Base-by-base conservation (phyloP, 35 echinoderm and acorn worm genomes). In the Ophioderma brevispina region DNA sequence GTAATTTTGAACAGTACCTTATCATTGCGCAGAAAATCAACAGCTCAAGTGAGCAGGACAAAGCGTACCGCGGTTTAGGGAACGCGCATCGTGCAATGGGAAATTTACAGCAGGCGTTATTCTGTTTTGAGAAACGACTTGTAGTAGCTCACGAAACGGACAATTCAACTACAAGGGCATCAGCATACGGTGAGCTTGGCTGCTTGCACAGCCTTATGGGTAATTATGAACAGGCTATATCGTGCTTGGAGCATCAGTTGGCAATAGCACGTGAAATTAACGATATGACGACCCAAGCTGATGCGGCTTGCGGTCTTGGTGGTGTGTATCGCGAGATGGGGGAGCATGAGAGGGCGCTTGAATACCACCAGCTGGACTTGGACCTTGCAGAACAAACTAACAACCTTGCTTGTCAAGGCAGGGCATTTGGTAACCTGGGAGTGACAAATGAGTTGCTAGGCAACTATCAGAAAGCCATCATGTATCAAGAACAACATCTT, bases 181-280 rank as follows among this genome's bases (percentile, higher is more conserved):
- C 94, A 46, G 97, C 97, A 19, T 99, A 99, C 64, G 97, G 97
- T 30, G 97, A 99, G 75, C 94, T 99, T 56, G 97, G 97, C 31
- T 95, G 90, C 55, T 84, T 99, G 23, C 97, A 99, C 49, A 99
- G 97, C 35, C 86, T 95, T 43, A 95, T 99, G 93, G 97, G 97
- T 1, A 99, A 99, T 80, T 99, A 95, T 95, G 97, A 99, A 39
- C 97, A 99, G 82, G 93, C 97, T 31, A 92, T 99, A 78, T 99
- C 97, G 1, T 99, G 97, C 78, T 76, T 99, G 25, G 94, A 99
- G 82, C 88, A 99, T 34, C 97, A 99, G 40, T 80, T 99, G 40
- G 80, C 86, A 37, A 77, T 99, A 31, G 91, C 97, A 33, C 87
- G 78, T 63, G 97, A 99, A 36, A 91, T 87, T 80, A 89, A 91